Evolutionary conservation across 1,140 invertebrate genomes (phyloP).

Genomic region (Drosophila pruinosa): DNA sequence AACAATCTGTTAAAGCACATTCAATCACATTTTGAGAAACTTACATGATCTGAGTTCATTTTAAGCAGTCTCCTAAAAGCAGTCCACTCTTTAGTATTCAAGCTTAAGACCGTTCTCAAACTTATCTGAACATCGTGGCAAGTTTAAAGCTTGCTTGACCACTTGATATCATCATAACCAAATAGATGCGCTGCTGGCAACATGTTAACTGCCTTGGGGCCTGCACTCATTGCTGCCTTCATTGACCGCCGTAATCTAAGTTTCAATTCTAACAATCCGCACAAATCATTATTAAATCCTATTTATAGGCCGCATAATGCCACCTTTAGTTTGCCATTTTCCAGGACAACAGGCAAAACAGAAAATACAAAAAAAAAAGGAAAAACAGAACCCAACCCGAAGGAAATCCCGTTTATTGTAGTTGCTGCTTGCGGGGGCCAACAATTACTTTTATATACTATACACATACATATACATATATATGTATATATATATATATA

Average conservation of each 20-base stretch:
- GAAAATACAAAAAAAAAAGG: neutral
- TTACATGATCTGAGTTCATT: no score
- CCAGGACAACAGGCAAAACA: neutral
- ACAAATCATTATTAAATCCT: slow-evolving; percentile 25
- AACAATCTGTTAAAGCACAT: no score
- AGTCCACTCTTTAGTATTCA: neutral
- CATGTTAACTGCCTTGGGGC: neutral
- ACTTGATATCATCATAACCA: neutral
- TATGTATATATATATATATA: no score
- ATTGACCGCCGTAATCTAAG: neutral
- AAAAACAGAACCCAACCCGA: slow-evolving; percentile 24
- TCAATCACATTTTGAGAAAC: no score
- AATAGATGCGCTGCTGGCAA: neutral
- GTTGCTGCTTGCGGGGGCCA: slow-evolving; percentile 38
- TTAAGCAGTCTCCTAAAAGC: neutral
- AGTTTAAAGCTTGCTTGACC: neutral
- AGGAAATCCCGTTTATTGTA: slow-evolving; percentile 24
- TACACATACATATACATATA: no score
- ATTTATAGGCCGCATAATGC: slow-evolving; percentile 12
- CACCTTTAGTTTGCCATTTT: slow-evolving; percentile 8
- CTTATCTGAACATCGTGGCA: neutral
- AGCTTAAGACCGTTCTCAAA: neutral
- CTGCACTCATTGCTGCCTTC: neutral
- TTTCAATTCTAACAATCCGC: neutral
- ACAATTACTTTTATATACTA: slow-evolving; percentile 78